Evolutionary conservation across 2,797 vertebrate genomes (phyloP).

Genomic region (Centropyge bicolor): DNA sequence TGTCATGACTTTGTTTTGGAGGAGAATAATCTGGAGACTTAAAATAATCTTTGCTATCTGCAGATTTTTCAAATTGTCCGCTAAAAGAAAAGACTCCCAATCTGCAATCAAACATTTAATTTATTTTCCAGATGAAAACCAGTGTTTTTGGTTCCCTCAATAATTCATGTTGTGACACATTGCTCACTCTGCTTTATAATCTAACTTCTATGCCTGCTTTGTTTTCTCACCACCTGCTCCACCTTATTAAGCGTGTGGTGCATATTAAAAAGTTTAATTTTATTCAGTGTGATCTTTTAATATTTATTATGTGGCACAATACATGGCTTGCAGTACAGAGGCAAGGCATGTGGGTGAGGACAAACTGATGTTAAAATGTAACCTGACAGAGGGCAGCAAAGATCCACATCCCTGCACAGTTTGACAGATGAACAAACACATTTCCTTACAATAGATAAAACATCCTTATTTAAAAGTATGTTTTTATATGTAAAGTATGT

Average conservation of each 20-base stretch:
- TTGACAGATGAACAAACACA: neutral
- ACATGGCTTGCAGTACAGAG: constrained; percentile 15
- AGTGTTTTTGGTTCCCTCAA: neutral
- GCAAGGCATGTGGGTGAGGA: neutral
- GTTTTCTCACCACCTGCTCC: constrained; percentile 20
- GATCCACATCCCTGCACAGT: constrained; percentile 47
- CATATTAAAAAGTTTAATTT: neutral
- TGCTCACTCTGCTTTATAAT: constrained; percentile 20
- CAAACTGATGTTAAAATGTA: constrained; percentile 21
- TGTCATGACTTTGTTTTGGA: constrained; percentile 10
- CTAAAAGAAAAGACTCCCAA: constrained; percentile 8
- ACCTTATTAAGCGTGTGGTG: constrained; percentile 1
- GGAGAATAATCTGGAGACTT: neutral
- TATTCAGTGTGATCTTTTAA: constrained; percentile 3
- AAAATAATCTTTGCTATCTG: neutral
- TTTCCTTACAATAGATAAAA: neutral
- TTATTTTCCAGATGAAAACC: constrained; percentile 37
- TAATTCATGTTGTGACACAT: neutral
- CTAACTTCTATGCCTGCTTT: neutral
- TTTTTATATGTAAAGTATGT: neutral
- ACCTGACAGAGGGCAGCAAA: constrained; percentile 79
- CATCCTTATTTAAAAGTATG: neutral
- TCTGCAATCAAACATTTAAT: constrained; percentile 27
- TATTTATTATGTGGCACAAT: constrained; percentile 11
- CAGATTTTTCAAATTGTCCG: neutral